phyloP scores from a whole-genome alignment of 1,140 invertebrate species.

The Magallana ariakensis region DNA sequence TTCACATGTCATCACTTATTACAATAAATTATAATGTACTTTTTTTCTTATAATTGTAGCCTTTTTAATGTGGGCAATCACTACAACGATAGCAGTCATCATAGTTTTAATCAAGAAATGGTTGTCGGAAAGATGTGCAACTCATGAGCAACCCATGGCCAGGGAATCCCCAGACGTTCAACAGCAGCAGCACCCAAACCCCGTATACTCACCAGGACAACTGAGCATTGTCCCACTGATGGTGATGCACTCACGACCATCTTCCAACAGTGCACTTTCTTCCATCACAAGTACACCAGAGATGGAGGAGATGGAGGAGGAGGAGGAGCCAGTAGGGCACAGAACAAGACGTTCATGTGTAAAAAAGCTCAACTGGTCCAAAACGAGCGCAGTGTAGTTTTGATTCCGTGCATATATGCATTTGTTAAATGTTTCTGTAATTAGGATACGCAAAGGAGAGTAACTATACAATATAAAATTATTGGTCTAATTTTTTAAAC shows the following conservation, averaged over 20 bases:
- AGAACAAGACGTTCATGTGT: background rate
- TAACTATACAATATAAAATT: too few species aligned
- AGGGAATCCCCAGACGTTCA: background rate
- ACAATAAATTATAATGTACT: background rate
- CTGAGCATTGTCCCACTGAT: background rate
- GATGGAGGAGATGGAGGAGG: background rate
- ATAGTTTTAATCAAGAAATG: background rate
- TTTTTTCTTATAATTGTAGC: slow-evolving; percentile 6
- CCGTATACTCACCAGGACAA: background rate
- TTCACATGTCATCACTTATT: background rate
- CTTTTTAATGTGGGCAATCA: background rate
- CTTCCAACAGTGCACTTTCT: background rate
- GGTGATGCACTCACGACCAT: background rate
- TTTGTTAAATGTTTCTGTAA: too few species aligned
- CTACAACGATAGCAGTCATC: background rate
- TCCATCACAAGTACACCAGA: background rate
- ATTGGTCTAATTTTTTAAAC: too few species aligned
- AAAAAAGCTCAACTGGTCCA: background rate
- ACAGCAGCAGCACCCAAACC: background rate
- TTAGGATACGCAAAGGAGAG: too few species aligned
- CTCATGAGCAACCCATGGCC: background rate
- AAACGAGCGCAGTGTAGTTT: background rate
- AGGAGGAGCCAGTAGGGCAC: background rate
- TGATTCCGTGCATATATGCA: too few species aligned
- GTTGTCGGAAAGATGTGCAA: background rate